Evolutionary conservation across 2,113 vertebrate species (phyloP).

Genomic region (Pituophis catenifer): DNA sequence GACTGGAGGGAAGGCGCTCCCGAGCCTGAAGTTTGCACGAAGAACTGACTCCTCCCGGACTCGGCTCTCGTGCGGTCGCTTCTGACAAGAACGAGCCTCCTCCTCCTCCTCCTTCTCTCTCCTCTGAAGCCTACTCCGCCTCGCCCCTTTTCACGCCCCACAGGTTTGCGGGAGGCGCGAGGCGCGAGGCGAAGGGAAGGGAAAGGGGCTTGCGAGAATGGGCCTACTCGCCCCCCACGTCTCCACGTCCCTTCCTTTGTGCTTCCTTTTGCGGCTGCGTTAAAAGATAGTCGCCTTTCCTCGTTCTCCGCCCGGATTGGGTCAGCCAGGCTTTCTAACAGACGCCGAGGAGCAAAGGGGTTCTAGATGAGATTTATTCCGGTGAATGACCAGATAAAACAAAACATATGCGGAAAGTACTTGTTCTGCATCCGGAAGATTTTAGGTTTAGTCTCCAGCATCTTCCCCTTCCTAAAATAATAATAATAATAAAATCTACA

Average conservation of each 20-base stretch:
- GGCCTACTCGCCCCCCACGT: background rate
- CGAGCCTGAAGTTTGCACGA: background rate
- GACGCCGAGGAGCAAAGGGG: background rate
- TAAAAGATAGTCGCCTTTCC: background rate
- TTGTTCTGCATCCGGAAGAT: background rate
- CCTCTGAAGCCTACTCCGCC: background rate
- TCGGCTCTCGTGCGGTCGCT: background rate
- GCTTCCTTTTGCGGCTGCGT: background rate
- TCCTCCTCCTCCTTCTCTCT: background rate
- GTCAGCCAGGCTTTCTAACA: background rate
- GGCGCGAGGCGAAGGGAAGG: background rate
- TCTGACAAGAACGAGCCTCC: background rate
- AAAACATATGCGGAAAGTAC: background rate
- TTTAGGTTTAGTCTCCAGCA: background rate
- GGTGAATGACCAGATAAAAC: background rate
- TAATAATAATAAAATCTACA: background rate
- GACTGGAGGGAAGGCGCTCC: background rate
- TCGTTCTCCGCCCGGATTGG: background rate
- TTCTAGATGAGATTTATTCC: background rate
- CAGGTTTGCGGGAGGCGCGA: no score
- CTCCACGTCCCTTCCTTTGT: background rate
- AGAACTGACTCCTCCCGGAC: background rate
- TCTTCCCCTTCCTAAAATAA: background rate
- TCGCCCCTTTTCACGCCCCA: background rate
- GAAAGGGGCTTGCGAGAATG: background rate